phyloP scores from a whole-genome alignment of 2,888 invertebrate genomes.

The Nomada fabriciana region DNA sequence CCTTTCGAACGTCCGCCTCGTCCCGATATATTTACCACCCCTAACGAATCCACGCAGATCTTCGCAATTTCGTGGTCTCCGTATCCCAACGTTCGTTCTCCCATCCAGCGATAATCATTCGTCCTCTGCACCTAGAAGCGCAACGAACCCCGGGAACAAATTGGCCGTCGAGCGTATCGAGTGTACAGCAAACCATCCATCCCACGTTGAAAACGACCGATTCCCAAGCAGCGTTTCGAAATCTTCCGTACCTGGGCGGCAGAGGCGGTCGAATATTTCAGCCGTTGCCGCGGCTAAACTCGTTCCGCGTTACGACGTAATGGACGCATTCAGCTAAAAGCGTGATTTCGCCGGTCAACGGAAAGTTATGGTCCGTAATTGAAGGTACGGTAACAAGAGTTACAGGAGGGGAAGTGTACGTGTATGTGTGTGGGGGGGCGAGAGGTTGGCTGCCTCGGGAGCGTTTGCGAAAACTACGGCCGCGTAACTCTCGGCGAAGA shows the following conservation, averaged over 20 bases:
- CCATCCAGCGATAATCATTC: neutral
- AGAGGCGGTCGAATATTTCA: constrained; percentile 34
- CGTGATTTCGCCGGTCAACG: constrained; percentile 58
- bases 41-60: too few species aligned
- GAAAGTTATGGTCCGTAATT: constrained; percentile 55
- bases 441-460: constrained; percentile 18
- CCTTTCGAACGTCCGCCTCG: too few species aligned
- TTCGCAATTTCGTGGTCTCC: too few species aligned
- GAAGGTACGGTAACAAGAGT: constrained; percentile 51
- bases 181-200: neutral
- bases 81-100: too few species aligned
- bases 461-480: constrained; percentile 57
- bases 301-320: constrained; percentile 54
- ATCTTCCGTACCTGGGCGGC: neutral
- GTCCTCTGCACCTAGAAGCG: neutral
- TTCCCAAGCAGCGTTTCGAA: neutral
- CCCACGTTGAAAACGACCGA: neutral
- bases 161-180: neutral
- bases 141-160: neutral
- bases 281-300: constrained; percentile 40
- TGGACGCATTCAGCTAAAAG: constrained; percentile 58
- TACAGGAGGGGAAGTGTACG: constrained; percentile 7
- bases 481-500: constrained; percentile 57
- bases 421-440: neutral
- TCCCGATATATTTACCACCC: too few species aligned